Evolutionary conservation across 2,888 invertebrate species (phyloP), one percentile per base, ranked within the genome.

Genomic region (Ceramica pisi): DNA sequence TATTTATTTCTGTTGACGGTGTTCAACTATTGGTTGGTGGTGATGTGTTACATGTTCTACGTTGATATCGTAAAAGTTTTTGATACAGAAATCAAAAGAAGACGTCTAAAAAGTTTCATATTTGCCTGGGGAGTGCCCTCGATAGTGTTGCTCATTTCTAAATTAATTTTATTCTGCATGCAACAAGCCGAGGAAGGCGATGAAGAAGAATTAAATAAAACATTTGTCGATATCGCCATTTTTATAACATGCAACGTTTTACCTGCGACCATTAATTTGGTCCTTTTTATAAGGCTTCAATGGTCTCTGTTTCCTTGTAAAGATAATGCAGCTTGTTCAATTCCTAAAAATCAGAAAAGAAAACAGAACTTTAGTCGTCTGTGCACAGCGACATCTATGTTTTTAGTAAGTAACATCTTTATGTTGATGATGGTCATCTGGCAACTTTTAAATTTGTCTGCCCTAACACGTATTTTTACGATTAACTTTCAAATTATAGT

Each of bases 41-140:
- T 77, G 0, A 67, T 67, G 57, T 73, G 67, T 35, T 73, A 55
- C 5, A 48, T 66, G 66, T 76, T 78, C 48, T 76, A 76, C 26
- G 73, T 72, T 14, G 73, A 79, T 5, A 57, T 79, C 46, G 80
- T 59, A 9, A 66, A 72, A 66, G 73, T 78, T 1, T 72, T 79
- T 21, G 12, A 51, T 7, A 14, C 2, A 2, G 53, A 79, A 14
- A 55, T 64, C 1, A 57, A 73, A 23, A 31, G 59, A 7, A 64
- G 50, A 9, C 73, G 41, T 38, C 23, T 79, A 0, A 67, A 63
- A 31, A 67, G 80, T 14, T 46, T 48, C 12, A 12, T 77, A 8
- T 77, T 77, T 26, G 74, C 67, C 3, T 79, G 79, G 80, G 74
- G 65, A 3, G 10, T 66, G 9, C 67, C 74, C 9, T 1, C 23